These are phyloP conservation scores for Axinella damicornis DNA, from an alignment of 37 sponge, comb jelly and placozoan species.

Conservation along the genomic window DNA sequence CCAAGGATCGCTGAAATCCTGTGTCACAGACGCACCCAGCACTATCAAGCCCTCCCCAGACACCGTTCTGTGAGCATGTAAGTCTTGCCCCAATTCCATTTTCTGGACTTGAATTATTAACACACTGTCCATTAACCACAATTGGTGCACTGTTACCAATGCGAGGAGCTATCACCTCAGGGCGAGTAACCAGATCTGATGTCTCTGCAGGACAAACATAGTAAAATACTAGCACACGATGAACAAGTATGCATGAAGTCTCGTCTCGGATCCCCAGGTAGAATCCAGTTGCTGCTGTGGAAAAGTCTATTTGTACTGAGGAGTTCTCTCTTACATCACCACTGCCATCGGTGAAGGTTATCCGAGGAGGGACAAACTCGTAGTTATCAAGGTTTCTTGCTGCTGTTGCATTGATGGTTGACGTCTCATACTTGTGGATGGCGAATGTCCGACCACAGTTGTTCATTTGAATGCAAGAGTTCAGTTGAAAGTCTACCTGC, in stretches of 20 bases:
- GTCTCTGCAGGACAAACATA: conserved; percentile 11
- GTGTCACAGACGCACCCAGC: conserved; percentile 9
- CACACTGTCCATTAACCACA: conserved; percentile 19
- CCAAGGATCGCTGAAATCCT: not conserved
- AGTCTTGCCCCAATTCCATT: not conserved
- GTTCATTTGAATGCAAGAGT: not conserved
- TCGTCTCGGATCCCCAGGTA: conserved; percentile 37
- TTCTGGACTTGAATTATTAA: conserved; percentile 4
- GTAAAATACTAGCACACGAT: conserved; percentile 41
- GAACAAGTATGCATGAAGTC: conserved; percentile 1
- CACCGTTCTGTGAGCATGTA: conserved; percentile 9
- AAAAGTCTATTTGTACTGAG: not conserved
- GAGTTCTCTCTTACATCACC: not conserved
- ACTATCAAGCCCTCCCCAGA: not conserved
- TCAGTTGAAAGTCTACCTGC: conserved; percentile 1
- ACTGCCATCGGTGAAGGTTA: not conserved
- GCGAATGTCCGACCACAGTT: conserved; percentile 5
- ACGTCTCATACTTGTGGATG: conserved; percentile 14
- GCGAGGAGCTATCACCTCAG: conserved; percentile 14
- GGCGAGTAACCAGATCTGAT: not conserved
- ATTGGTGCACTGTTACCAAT: not conserved
- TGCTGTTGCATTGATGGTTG: conserved; percentile 1
- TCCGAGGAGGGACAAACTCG: not conserved
- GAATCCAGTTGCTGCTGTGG: conserved; percentile 17
- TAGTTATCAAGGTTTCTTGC: conserved; percentile 27